Base-by-base conservation (phyloP, 2,113 vertebrate genomes). In the Hymenochirus boettgeri region DNA sequence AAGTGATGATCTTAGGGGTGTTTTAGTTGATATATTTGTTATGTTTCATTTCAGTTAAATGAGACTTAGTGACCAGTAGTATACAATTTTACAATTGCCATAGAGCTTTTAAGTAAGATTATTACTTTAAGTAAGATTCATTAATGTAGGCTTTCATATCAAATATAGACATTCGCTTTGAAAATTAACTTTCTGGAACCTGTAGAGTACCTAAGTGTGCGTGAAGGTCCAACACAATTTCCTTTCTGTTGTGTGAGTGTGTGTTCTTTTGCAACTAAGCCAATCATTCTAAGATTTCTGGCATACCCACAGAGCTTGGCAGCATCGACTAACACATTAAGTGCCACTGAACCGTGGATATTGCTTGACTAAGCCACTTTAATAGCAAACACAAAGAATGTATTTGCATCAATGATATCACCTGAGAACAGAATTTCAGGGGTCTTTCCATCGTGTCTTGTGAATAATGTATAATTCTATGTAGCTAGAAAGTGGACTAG, bases 361-460 rank as follows among this genome's bases (percentile, higher is more conserved):
- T 52, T 57, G 58, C 46, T 47, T 29, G 31, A 47, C 26, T 59
- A 67, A 52, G 31, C 55, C n/a, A 47, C 46, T 52, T 67, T n/a
- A 27, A 52, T 46, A 58, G 23, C 46, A 35, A 67, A 67, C 64
- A 67, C 56, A 67, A 67, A 58, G 55, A 67, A 67, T 59, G 13
- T 52, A 52, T 59, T 57, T 59, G 64, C 47, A 51, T 67, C 54
- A 67, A 52, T 67, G 55, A 67, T 65, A 57, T 65, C 62, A 65
- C 62, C 39, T 57, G 45, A 42, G 64, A 59, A 31, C 55, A 51
- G 54, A 53, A 42, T 52, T 52, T 15, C 29, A 21, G 22, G 33
- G 56, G 56, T 39, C 56, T 22, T 5, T n/a, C 46, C 23, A 35
- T 33, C 27, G 47, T 18, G 22, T 24, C 18, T 8, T 24, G 24